These are phyloP conservation scores for Equus quagga DNA, from an alignment of 2,113 vertebrate genomes.

Conservation along the genomic window DNA sequence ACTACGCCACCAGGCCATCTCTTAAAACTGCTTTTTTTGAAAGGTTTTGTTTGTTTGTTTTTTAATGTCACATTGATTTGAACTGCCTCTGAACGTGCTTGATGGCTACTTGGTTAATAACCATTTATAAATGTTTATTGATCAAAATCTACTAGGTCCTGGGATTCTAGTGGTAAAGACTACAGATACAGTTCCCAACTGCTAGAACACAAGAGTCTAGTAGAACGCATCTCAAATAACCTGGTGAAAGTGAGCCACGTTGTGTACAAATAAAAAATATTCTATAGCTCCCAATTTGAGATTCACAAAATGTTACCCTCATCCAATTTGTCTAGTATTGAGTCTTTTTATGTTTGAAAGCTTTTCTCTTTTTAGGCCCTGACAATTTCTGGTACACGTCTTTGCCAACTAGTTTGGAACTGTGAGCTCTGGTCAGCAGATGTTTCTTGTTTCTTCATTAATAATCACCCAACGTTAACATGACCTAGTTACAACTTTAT, in stretches of 20 bases:
- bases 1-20: too few relatives aligned
- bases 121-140: not conserved
- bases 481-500: not conserved
- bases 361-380: not conserved
- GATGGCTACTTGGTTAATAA: not conserved
- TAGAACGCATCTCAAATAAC: not conserved
- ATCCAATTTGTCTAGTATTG: not conserved
- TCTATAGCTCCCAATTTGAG: not conserved
- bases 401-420: not conserved
- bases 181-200: not conserved
- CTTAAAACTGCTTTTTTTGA: not conserved
- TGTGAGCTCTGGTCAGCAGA: not conserved
- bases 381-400: not conserved
- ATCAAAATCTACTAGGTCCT: not conserved
- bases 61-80: not conserved
- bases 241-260: not conserved
- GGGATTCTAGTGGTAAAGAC: not conserved
- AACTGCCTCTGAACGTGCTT: not conserved
- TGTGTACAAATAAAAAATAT: not conserved
- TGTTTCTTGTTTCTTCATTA: not conserved
- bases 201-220: not conserved
- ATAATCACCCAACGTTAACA: not conserved
- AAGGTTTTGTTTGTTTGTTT: not conserved
- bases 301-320: not conserved
- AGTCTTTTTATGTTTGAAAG: not conserved